Conservation (phyloP, 2,888 invertebrate species). For the Tenthredo mesomela region DNA sequence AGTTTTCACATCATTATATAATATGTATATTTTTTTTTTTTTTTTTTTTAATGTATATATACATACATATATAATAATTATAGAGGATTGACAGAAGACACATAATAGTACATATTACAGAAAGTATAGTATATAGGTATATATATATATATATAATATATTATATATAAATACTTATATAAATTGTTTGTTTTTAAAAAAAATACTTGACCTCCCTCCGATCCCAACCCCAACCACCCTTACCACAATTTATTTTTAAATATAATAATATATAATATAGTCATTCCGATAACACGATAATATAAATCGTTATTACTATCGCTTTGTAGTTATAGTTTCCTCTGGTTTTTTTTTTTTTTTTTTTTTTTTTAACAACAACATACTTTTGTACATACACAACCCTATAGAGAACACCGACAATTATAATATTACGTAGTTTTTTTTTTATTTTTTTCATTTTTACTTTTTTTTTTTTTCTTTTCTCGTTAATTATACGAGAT, state of each 20-base stretch:
- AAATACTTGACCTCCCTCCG: background rate
- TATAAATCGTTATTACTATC: background rate
- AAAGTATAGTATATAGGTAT: slow-evolving; percentile 43
- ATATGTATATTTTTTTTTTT: background rate
- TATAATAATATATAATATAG: background rate
- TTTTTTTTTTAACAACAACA: slow-evolving; percentile 29
- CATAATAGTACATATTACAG: slow-evolving; percentile 34
- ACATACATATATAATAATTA: background rate
- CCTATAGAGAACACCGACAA: slow-evolving; percentile 31
- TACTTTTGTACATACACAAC: slow-evolving; percentile 26
- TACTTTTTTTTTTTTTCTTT: background rate
- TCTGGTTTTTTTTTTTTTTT: no score
- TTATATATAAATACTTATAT: slow-evolving; percentile 19
- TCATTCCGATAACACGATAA: background rate
- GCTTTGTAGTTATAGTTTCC: slow-evolving; percentile 3
- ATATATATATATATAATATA: slow-evolving; percentile 15
- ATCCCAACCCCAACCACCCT: background rate
- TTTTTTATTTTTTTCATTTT: background rate
- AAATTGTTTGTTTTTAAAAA: slow-evolving; percentile 32
- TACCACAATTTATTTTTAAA: background rate
- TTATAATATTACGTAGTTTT: background rate
- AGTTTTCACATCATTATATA: background rate
- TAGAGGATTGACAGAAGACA: slow-evolving; percentile 39
- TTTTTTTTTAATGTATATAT: background rate
- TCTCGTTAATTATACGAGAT: slow-evolving; percentile 51